A percentile compares a stretch with the other conserved stretches of the same genome.
Evolutionary conservation across 1,140 invertebrate genomes (phyloP).

Genomic region (Aradophagus sp.): DNA sequence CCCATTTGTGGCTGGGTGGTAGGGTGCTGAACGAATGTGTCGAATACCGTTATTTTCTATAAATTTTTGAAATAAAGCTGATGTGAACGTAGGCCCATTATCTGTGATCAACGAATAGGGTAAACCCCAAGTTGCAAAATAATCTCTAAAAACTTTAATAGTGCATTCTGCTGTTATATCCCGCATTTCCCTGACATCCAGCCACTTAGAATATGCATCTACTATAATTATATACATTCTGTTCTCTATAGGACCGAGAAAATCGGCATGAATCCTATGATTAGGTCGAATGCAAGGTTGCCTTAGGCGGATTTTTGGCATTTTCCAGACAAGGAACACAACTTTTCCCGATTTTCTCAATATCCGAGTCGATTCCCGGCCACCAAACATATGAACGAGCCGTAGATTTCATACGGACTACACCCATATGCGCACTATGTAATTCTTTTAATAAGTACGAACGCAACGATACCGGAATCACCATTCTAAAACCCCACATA

Average conservation of each 20-base stretch:
- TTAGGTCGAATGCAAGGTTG: conserved; percentile 17
- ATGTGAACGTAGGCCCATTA: too few species aligned
- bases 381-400: conserved; percentile 59
- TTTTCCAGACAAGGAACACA: conserved; percentile 20
- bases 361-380: conserved; percentile 52
- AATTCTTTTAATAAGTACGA: too few species aligned
- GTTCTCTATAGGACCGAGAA: conserved; percentile 40
- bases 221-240: conserved; percentile 53
- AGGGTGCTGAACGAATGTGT: too few species aligned
- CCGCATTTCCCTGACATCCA: conserved; percentile 32
- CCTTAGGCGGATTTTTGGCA: conserved; percentile 11
- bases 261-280: conserved; percentile 59
- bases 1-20: too few species aligned
- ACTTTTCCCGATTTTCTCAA: conserved; percentile 36
- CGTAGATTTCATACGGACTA: conserved; percentile 55
- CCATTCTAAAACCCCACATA: conserved; percentile 35
- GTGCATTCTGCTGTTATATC: too few species aligned
- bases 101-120: too few species aligned
- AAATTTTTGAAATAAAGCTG: too few species aligned
- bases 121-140: too few species aligned
- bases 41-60: too few species aligned
- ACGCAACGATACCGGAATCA: too few species aligned
- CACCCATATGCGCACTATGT: too few species aligned
- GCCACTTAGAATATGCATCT: conserved; percentile 59
- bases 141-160: too few species aligned